These are phyloP conservation scores for Amblyopsis rosae DNA, from an alignment of 2,113 vertebrate genomes.

Conservation along the genomic window DNA sequence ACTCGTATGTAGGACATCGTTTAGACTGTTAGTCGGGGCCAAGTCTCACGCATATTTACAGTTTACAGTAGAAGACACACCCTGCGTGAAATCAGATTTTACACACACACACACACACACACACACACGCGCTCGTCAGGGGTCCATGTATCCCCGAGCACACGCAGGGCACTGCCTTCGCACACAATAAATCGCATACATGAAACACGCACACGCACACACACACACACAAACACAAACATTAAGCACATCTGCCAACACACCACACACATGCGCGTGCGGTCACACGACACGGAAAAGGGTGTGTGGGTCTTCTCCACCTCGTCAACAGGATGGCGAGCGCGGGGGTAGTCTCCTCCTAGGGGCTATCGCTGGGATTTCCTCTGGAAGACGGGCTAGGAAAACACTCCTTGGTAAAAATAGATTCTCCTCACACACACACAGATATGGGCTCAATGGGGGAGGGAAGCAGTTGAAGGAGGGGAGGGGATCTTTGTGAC, in stretches of 20 bases:
- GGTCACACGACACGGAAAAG: slow-evolving; percentile 23
- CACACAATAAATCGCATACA: background rate
- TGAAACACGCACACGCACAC: slow-evolving; percentile 22
- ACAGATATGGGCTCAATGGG: slow-evolving; percentile 37
- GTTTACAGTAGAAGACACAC: too few relatives aligned
- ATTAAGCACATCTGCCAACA: background rate
- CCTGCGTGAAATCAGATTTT: slow-evolving; percentile 3
- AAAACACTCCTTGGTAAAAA: slow-evolving; percentile 64
- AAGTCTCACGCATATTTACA: too few relatives aligned
- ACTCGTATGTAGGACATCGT: too few relatives aligned
- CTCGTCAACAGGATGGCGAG: slow-evolving; percentile 71
- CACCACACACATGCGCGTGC: background rate
- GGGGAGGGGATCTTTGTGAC: slow-evolving; percentile 13
- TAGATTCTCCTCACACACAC: slow-evolving; percentile 55
- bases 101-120: slow-evolving; percentile 40
- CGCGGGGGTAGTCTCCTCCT: slow-evolving; percentile 32
- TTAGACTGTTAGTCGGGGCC: too few relatives aligned
- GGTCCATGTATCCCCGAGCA: slow-evolving; percentile 40
- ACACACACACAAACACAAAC: too few relatives aligned
- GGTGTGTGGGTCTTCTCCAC: slow-evolving; percentile 34
- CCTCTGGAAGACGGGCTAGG: slow-evolving; percentile 56
- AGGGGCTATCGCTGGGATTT: slow-evolving; percentile 60
- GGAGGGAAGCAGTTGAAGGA: background rate
- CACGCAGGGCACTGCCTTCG: slow-evolving; percentile 20
- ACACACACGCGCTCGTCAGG: slow-evolving; percentile 44